Percentiles rank a stretch among this genome's conserved stretches.
Evolutionary conservation across 2,113 vertebrate genomes (phyloP).

Genomic region (Oncorhynchus clarkii): DNA sequence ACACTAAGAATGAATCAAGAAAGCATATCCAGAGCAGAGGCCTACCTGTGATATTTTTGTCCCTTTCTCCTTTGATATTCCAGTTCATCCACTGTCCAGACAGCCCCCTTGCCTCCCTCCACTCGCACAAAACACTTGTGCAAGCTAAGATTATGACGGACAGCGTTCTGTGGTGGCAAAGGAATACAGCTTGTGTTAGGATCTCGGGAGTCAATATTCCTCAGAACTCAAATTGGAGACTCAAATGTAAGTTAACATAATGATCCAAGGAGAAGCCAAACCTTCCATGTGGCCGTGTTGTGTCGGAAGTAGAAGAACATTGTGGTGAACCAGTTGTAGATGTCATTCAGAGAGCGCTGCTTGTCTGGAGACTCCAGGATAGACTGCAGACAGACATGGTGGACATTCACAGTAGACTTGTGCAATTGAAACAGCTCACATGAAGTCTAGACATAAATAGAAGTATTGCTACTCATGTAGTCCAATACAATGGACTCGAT

Average conservation of each 20-base stretch:
- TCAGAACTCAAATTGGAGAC: neutral
- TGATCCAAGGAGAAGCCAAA: slow-evolving; percentile 35
- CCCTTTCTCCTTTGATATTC: slow-evolving; percentile 83
- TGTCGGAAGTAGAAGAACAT: slow-evolving; percentile 85
- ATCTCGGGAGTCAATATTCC: neutral
- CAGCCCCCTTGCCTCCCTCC: slow-evolving; percentile 82
- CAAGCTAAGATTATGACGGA: slow-evolving; percentile 87
- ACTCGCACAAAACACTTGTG: slow-evolving; percentile 90
- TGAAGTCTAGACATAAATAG: slow-evolving; percentile 55
- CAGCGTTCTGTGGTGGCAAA: slow-evolving; percentile 77
- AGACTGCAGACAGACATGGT: slow-evolving; percentile 63
- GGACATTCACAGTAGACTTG: neutral
- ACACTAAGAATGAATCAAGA: neutral
- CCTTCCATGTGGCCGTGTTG: slow-evolving; percentile 88
- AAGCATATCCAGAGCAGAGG: too few species aligned
- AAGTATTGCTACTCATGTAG: too few species aligned
- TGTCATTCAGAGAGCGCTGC: slow-evolving; percentile 83
- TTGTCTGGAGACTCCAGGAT: slow-evolving; percentile 82
- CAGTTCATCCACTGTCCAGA: slow-evolving; percentile 87
- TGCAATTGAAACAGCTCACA: neutral
- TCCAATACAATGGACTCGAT: too few species aligned
- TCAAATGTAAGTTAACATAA: slow-evolving; percentile 25
- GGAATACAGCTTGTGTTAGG: neutral
- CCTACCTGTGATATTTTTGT: slow-evolving; percentile 75
- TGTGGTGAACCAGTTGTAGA: slow-evolving; percentile 85